phyloP scores from a whole-genome alignment of 2,888 invertebrate genomes.

The Leucoptera coffeella region DNA sequence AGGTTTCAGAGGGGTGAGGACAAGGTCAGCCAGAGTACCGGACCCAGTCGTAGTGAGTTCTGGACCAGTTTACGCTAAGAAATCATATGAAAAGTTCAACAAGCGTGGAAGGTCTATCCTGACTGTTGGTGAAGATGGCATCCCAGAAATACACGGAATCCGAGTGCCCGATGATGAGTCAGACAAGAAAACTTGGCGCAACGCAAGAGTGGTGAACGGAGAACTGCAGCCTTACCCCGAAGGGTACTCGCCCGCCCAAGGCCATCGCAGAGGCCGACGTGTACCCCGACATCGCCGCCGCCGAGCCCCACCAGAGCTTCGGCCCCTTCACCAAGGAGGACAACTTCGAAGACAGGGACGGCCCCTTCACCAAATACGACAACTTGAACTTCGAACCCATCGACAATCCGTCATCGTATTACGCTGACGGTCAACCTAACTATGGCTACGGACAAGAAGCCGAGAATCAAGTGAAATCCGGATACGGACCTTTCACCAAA shows the following conservation, averaged over 20 bases:
- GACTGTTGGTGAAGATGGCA: slow-evolving; percentile 63
- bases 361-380: slow-evolving; percentile 57
- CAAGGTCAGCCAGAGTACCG: slow-evolving; percentile 53
- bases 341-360: slow-evolving; percentile 48
- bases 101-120: slow-evolving; percentile 62
- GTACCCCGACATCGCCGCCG: slow-evolving; percentile 30
- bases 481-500: slow-evolving; percentile 59
- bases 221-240: slow-evolving; percentile 70
- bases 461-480: slow-evolving; percentile 26
- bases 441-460: slow-evolving; percentile 29
- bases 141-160: slow-evolving; percentile 75
- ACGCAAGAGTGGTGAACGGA: slow-evolving; percentile 82
- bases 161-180: slow-evolving; percentile 80
- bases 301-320: slow-evolving; percentile 27
- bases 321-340: slow-evolving; percentile 60
- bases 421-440: too few species aligned
- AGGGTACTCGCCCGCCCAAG: slow-evolving; percentile 59
- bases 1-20: slow-evolving; percentile 39
- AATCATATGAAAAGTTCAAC: slow-evolving; percentile 39
- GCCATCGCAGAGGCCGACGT: slow-evolving; percentile 54
- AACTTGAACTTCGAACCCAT: slow-evolving; percentile 37
- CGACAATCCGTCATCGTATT: too few species aligned
- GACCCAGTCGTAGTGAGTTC: slow-evolving; percentile 65
- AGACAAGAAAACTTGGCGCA: slow-evolving; percentile 80
- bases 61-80: slow-evolving; percentile 54